Conservation (phyloP, 2,888 invertebrate species). For the Tiliacea aurago region DNA sequence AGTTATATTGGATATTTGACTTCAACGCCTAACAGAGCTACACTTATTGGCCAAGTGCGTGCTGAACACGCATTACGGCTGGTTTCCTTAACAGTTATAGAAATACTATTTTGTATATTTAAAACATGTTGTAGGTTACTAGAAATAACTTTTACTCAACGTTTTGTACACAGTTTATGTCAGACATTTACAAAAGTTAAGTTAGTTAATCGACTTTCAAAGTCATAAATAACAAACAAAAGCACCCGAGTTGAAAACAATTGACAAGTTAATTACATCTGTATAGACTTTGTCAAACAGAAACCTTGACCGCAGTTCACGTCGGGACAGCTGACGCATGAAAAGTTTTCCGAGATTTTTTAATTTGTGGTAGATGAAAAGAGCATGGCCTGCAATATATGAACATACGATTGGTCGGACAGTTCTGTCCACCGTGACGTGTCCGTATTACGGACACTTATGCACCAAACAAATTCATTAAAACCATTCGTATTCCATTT, state of each 20-base stretch:
- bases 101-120: conserved; percentile 37
- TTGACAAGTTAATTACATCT: conserved; percentile 45
- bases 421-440: conserved; percentile 24
- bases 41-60: conserved; percentile 51
- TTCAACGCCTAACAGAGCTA: conserved; percentile 47
- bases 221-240: conserved; percentile 24
- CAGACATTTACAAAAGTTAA: conserved; percentile 24
- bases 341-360: conserved; percentile 32
- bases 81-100: conserved; percentile 29
- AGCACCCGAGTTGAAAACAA: conserved; percentile 13
- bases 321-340: conserved; percentile 26
- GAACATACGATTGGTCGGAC: conserved; percentile 35
- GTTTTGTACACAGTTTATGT: not conserved
- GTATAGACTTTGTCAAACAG: conserved; percentile 18
- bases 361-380: conserved; percentile 34
- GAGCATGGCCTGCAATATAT: conserved; percentile 32
- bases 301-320: conserved; percentile 6
- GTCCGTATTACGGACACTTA: conserved; percentile 22
- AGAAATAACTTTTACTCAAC: conserved; percentile 22
- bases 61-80: conserved; percentile 38
- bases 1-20: conserved; percentile 45
- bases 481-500: conserved; percentile 3
- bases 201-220: conserved; percentile 18
- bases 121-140: conserved; percentile 23
- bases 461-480: conserved; percentile 27